These are phyloP conservation scores for Rhadina sibilatrix DNA, from an alignment of 2,113 vertebrate genomes.

Conservation along the genomic window DNA sequence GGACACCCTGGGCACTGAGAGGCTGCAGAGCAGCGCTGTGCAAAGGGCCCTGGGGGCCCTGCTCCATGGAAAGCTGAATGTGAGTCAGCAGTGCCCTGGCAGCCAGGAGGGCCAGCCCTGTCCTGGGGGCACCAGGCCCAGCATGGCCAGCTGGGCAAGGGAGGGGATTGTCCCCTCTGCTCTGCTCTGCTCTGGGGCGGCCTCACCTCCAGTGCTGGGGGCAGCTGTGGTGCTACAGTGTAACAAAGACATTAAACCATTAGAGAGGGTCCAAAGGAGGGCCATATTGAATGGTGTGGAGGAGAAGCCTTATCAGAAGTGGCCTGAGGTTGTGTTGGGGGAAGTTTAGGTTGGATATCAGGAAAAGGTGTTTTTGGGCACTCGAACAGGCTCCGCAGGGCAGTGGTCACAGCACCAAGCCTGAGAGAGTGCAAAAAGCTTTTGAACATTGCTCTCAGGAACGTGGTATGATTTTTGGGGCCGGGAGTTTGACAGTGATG, in stretches of 20 bases:
- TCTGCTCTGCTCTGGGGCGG: not conserved
- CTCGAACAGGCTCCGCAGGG: not conserved
- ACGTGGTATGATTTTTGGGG: not conserved
- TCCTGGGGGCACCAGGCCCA: not conserved
- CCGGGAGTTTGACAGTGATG: not conserved
- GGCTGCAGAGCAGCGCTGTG: not conserved
- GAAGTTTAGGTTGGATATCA: not conserved
- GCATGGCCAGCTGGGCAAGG: rapidly evolving
- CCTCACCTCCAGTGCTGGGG: not conserved
- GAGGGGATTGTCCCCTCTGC: not conserved
- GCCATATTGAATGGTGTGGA: not conserved
- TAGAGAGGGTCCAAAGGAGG: not conserved
- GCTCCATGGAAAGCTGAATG: rapidly evolving
- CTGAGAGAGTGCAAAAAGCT: not conserved
- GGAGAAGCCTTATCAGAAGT: not conserved
- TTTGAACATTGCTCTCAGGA: not conserved
- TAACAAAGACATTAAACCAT: no score
- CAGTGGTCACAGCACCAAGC: not conserved
- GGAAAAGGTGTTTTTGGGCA: not conserved
- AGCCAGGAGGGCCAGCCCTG: not conserved
- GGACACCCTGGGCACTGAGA: not conserved
- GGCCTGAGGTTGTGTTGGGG: rapidly evolving
- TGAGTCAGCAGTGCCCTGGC: not conserved
- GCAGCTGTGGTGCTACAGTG: not conserved
- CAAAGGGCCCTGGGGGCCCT: not conserved